Evolutionary conservation across 2,797 vertebrate genomes (phyloP).

Genomic region (Meriones psammophilus): DNA sequence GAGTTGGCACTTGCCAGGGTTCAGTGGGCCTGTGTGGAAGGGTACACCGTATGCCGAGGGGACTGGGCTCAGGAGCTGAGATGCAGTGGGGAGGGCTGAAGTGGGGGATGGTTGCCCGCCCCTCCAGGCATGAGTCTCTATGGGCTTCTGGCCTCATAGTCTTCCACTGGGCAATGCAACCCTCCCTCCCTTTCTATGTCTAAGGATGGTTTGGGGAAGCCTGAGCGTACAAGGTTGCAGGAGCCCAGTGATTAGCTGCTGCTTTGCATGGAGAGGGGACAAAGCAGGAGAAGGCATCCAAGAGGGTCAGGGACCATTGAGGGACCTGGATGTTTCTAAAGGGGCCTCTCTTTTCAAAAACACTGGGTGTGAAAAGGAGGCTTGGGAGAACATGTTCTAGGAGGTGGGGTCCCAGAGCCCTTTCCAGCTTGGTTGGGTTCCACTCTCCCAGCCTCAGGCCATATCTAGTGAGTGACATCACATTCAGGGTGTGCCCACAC

Average conservation of each 20-base stretch:
- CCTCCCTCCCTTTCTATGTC: background rate
- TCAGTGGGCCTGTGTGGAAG: background rate
- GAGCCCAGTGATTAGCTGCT: background rate
- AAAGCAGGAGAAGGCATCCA: rapidly evolving
- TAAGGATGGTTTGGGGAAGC: background rate
- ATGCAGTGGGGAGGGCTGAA: background rate
- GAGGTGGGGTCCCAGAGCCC: background rate
- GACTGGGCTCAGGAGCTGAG: background rate
- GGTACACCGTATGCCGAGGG: background rate
- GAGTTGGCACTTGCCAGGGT: rapidly evolving
- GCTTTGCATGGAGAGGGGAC: rapidly evolving
- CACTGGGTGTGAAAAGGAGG: background rate
- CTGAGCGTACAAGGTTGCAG: background rate
- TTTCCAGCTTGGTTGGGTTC: background rate
- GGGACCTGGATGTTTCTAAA: background rate
- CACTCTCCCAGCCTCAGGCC: background rate
- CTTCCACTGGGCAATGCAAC: background rate
- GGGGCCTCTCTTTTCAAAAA: background rate
- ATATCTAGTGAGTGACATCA: background rate
- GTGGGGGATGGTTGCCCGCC: background rate
- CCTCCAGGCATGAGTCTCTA: background rate
- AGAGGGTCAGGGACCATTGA: background rate
- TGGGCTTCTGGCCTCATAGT: background rate
- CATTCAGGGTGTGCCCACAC: conserved; percentile 77
- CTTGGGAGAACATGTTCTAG: background rate